Evolutionary conservation across 2,113 vertebrate genomes (phyloP), one percentile per base, ranked within the genome.

Genomic region (Atlantisia rogersi): DNA sequence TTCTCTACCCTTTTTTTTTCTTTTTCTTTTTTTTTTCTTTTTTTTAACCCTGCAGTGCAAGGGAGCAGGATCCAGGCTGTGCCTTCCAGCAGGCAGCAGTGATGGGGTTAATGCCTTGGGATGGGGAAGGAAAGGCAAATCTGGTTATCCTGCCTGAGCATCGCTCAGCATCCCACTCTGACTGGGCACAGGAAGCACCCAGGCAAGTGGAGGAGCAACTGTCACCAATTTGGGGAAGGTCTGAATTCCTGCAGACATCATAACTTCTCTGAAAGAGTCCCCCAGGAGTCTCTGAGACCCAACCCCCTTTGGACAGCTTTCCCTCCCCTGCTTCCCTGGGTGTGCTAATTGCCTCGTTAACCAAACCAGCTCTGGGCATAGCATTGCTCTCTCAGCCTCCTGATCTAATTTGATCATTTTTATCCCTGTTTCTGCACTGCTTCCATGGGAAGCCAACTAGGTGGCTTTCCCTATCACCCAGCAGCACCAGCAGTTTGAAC

Each of bases 151-250:
- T 6, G 0, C 58, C 53, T 0, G 1, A 48, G 63, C 9, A 1
- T 28, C 39, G n/a, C 1, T 0, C 26, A 2, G 12, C 0, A 1
- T 42, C 46, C 35, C 46, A 3, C n/a, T 56, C 52, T 52, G 13
- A 46, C 1, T 2, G 18, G 53, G 25, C 29, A 40, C 6, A 2
- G 19, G 15, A 25, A 69, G 6, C 50, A 12, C 22, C 40, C 31
- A 42, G 35, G 31, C 32, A 50, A 17, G 48, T 1, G 0, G 16
- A 69, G 50, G 18, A 64, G 42, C 37, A 25, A 37, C 32, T n/a
- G 37, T 21, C 26, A 32, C 22, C 18, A 15, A 1, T 26, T 24
- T 0, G 7, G 39, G 50, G 26, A 52, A 52, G 50, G 62, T 14
- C 2, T 12, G 48, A n/a, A 67, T 82, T 78, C 62, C 35, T 44